Conservation (phyloP, 2,113 vertebrate species). For the Urocynchramus pylzowi region DNA sequence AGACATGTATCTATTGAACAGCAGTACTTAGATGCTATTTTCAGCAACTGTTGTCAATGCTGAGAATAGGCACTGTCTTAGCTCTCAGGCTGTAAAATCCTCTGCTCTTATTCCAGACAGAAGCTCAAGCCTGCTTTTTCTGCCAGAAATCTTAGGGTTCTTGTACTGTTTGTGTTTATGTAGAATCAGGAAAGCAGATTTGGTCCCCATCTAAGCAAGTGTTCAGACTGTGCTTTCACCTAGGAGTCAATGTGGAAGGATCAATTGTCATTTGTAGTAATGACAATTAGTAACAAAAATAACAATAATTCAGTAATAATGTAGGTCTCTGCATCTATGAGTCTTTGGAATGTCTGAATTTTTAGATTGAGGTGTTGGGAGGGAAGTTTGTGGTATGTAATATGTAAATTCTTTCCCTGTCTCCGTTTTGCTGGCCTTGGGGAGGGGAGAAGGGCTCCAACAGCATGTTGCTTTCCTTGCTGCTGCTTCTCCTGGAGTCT, state of each 20-base stretch:
- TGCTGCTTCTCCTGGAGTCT: neutral
- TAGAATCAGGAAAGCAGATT: neutral
- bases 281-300: neutral
- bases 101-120: neutral
- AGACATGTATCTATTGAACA: neutral
- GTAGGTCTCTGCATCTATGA: neutral
- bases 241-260: neutral
- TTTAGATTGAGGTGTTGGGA: neutral
- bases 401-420: neutral
- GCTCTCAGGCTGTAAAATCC: neutral
- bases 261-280: neutral
- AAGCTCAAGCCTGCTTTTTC: neutral
- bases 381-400: neutral
- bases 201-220: neutral
- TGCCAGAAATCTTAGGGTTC: neutral
- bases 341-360: neutral
- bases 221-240: neutral
- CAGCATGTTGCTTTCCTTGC: neutral
- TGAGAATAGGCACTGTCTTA: neutral
- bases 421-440: fast-evolving
- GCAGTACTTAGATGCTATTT: neutral
- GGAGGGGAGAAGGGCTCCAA: neutral
- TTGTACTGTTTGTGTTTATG: neutral
- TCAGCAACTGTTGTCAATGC: neutral
- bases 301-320: neutral